phyloP scores from a whole-genome alignment of 2,888 invertebrate genomes.

The Scaptomyza parva region DNA sequence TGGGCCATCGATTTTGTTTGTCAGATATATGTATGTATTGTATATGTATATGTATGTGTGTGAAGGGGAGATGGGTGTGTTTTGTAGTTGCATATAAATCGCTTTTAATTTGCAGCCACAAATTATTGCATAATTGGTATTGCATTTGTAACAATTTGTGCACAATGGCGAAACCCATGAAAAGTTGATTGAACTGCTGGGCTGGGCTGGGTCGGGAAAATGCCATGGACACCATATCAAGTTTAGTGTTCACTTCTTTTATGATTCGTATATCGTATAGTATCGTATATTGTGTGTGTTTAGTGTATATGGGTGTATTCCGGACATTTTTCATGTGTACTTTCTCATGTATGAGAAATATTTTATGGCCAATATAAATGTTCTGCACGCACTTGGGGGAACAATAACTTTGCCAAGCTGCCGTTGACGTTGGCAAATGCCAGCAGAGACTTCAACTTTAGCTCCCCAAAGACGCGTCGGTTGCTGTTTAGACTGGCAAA shows the following conservation, averaged over 20 bases:
- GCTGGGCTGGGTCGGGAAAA: no score
- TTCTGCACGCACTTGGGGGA: conserved; percentile 72
- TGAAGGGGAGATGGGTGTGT: not conserved
- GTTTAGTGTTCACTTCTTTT: conserved; percentile 19
- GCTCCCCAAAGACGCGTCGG: conserved; percentile 41
- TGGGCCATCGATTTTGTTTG: conserved; percentile 64
- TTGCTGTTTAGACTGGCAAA: conserved; percentile 36
- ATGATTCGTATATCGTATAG: not conserved
- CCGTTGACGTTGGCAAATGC: conserved; percentile 71
- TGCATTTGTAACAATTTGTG: conserved; percentile 76
- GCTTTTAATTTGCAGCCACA: conserved; percentile 71
- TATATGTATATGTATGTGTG: not conserved
- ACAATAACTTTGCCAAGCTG: conserved; percentile 68
- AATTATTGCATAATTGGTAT: conserved; percentile 76
- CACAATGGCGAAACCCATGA: conserved; percentile 63
- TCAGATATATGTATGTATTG: not conserved
- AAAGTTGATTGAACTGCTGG: conserved; percentile 71
- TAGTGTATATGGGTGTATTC: conserved; percentile 3
- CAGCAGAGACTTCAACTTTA: conserved; percentile 43
- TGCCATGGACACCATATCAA: conserved; percentile 18
- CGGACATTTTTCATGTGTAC: conserved; percentile 54
- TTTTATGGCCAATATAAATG: conserved; percentile 78
- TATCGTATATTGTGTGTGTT: conserved; percentile 1
- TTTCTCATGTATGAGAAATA: conserved; percentile 54
- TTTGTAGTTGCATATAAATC: conserved; percentile 66